Conservation (phyloP, 2,797 vertebrate species). For the Halcyon leucocephala region DNA sequence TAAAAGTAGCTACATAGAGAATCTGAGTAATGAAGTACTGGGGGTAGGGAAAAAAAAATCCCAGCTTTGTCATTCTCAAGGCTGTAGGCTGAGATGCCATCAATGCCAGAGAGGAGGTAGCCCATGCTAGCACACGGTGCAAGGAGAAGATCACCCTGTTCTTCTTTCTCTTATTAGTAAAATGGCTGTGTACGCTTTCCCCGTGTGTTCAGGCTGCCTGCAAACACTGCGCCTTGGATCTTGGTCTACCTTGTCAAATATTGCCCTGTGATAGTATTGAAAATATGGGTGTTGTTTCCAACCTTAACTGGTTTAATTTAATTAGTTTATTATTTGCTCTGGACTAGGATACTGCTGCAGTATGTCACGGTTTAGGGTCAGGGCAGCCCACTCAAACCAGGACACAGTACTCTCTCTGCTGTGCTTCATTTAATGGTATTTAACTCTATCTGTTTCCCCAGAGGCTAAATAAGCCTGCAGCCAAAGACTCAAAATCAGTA, state of each 20-base stretch:
- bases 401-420: neutral
- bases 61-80: neutral
- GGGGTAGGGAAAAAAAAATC: rapidly evolving
- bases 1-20: neutral
- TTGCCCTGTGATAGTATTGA: neutral
- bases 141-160: neutral
- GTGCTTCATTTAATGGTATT: constrained; percentile 1
- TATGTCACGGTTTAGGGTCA: no score
- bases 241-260: neutral
- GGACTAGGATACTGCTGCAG: neutral
- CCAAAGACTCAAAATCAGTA: neutral
- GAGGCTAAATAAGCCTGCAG: neutral
- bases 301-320: neutral
- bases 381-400: neutral
- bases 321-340: neutral
- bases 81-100: neutral
- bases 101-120: neutral
- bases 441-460: neutral
- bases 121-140: neutral
- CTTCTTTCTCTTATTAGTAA: neutral
- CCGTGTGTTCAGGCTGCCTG: neutral
- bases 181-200: neutral
- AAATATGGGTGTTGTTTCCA: neutral
- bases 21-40: neutral
- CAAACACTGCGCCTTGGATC: neutral